Base-by-base conservation (phyloP, 2,888 invertebrate genomes). In the Eurytoma californica region DNA sequence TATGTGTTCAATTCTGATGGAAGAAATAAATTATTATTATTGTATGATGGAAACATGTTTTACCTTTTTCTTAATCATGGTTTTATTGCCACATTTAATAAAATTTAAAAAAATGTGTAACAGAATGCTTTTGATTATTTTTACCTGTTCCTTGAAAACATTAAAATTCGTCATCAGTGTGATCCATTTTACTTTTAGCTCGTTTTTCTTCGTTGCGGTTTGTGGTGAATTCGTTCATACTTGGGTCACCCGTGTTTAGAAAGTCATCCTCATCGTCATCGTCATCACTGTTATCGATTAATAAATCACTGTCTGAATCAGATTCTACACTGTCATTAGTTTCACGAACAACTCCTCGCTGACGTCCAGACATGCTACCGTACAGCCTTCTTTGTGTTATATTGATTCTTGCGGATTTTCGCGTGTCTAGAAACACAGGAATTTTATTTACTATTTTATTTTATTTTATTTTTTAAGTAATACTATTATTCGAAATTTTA, bases 281-380 rank as follows among this genome's bases (percentile, higher is more conserved):
- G 91, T 94, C 91, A 91, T 94, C 51, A 91, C 94, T 75, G 91
- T 94, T 91, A 87, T 93, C 93, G 72, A 93, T 92, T 72, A 93
- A 91, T 82, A 92, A 85, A 85, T 91, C 91, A 18, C 91, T 91
- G 88, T 92, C 91, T 49, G 91, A 91, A 72, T 91, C 79, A n/a
- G 65, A 72, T n/a, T 13, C 72, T 14, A 66, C 68, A 49, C 66
- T 75, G 16, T 69, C 70, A n/a, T 72, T 74, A 0, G 70, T 5
- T 47, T 76, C 79, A 16, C 69, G 13, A 90, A 80, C 9, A 88
- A 88, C 58, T 87, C 90, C 24, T 81, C 87, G 12, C 86, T 89
- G 66, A 86, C 86, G 58, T 12, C 91, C 92, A 69, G 91, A 91
- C 91, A 92, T 93, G 84, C 91, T 92, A 82, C 93, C 93, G 88